A percentile compares a stretch with the other conserved stretches of the same genome.
Evolutionary conservation across 2,888 invertebrate species (phyloP).

Genomic region (Eupsilia transversa): DNA sequence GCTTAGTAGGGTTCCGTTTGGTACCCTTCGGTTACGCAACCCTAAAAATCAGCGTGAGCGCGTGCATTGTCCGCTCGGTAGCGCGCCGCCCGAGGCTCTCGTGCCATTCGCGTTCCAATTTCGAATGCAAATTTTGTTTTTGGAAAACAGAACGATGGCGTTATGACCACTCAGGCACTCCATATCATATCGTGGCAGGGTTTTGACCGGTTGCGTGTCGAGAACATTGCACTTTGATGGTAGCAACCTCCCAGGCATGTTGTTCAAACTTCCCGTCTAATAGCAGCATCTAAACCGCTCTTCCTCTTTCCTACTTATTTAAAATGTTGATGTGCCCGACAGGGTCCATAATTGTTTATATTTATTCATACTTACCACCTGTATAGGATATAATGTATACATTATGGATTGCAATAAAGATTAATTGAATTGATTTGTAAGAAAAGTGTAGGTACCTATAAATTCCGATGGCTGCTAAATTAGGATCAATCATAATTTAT

Average conservation of each 20-base stretch:
- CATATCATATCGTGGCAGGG: slow-evolving; percentile 74
- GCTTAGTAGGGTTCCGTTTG: no score
- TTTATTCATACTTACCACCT: no score
- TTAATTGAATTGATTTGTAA: background rate
- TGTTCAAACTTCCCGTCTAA: slow-evolving; percentile 57
- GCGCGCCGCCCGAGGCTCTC: slow-evolving; percentile 86
- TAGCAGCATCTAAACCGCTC: slow-evolving; percentile 6
- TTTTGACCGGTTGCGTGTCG: slow-evolving; percentile 82
- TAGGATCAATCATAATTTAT: no score
- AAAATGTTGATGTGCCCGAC: no score
- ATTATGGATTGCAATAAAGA: no score
- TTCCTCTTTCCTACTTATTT: no score
- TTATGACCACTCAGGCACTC: slow-evolving; percentile 68
- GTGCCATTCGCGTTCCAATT: slow-evolving; percentile 88
- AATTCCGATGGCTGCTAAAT: slow-evolving; percentile 23
- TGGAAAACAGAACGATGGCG: slow-evolving; percentile 75
- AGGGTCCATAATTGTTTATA: no score
- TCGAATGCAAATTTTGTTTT: slow-evolving; percentile 86
- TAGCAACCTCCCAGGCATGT: slow-evolving; percentile 68
- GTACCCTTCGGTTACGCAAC: no score
- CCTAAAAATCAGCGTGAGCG: slow-evolving; percentile 65
- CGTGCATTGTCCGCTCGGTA: slow-evolving; percentile 81
- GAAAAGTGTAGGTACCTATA: no score
- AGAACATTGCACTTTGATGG: slow-evolving; percentile 78
- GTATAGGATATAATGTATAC: no score